Evolutionary conservation across 2,113 vertebrate genomes (phyloP), one percentile per base, ranked within the genome.

Genomic region (Phrynocephalus versicolor): DNA sequence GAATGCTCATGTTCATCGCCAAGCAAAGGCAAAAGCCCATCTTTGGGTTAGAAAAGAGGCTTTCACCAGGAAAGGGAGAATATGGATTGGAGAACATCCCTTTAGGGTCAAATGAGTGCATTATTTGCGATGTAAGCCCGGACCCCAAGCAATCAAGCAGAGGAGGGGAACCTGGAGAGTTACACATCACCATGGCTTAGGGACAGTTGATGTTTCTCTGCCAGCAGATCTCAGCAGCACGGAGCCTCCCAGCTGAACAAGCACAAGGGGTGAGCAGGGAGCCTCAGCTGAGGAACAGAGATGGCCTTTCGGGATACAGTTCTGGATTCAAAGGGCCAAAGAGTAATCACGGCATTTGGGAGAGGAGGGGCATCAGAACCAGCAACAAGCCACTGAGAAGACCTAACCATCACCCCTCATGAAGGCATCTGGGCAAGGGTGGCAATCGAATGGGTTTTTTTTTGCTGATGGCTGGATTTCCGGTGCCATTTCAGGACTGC

Each of bases 131-230:
- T n/a, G n/a, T 3, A 2, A 69, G 5, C 62, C 74, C 82, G 84
- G 90, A 83, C 88, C 82, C 75, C 86, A 85, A 81, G 82, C 85
- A 65, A 85, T 73, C 81, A 85, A 83, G 87, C 77, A 85, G 79
- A 85, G 51, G 83, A 85, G n/a, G n/a, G n/a, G n/a, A n/a, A n/a
- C n/a, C n/a, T n/a, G n/a, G n/a, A n/a, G n/a, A n/a, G n/a, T n/a
- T n/a, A n/a, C n/a, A n/a, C n/a, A n/a, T n/a, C n/a, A n/a, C n/a
- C n/a, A n/a, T n/a, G n/a, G n/a, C n/a, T n/a, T n/a, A n/a, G n/a
- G n/a, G n/a, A n/a, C n/a, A n/a, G n/a, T n/a, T n/a, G n/a, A n/a
- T n/a, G n/a, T n/a, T n/a, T n/a, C n/a, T n/a, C n/a, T n/a, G n/a
- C n/a, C n/a, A n/a, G n/a, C n/a, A n/a, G n/a, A n/a, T n/a, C n/a